Conservation (phyloP, 1,140 invertebrate genomes). For the Kradibia gibbosae region DNA sequence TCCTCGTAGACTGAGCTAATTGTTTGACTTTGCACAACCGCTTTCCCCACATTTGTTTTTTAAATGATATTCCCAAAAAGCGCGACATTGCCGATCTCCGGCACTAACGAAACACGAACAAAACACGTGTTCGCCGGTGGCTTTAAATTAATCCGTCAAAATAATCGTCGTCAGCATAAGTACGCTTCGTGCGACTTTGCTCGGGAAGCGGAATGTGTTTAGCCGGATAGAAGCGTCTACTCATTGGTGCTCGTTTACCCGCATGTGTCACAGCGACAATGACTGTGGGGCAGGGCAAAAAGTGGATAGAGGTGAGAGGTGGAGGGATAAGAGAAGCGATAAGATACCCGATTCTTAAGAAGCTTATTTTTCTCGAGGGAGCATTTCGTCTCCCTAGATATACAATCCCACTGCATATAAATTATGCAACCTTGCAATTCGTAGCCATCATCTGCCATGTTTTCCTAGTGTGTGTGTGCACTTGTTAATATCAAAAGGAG, state of each 20-base stretch:
- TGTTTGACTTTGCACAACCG: too few relatives aligned
- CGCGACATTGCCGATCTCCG: neutral
- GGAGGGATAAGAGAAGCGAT: too few relatives aligned
- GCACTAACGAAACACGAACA: neutral
- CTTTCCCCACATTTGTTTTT: too few relatives aligned
- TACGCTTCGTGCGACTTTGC: neutral
- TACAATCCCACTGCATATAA: neutral
- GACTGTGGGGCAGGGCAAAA: neutral
- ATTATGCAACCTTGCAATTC: neutral
- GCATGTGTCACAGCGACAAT: conserved; percentile 20
- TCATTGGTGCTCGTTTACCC: conserved; percentile 7
- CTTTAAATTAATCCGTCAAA: conserved; percentile 15
- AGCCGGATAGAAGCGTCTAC: neutral
- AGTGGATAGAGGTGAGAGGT: too few relatives aligned
- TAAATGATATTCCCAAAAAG: neutral
- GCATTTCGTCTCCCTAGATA: conserved; percentile 2
- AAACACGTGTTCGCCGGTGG: neutral
- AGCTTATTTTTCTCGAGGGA: conserved; percentile 45
- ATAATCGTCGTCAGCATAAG: neutral
- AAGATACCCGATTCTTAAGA: neutral
- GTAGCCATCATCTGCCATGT: too few relatives aligned
- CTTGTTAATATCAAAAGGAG: too few relatives aligned
- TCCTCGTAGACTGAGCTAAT: too few relatives aligned
- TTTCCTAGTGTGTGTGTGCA: too few relatives aligned
- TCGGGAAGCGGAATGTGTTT: neutral